Conservation (phyloP, 2,113 vertebrate species). For the Columba livia region DNA sequence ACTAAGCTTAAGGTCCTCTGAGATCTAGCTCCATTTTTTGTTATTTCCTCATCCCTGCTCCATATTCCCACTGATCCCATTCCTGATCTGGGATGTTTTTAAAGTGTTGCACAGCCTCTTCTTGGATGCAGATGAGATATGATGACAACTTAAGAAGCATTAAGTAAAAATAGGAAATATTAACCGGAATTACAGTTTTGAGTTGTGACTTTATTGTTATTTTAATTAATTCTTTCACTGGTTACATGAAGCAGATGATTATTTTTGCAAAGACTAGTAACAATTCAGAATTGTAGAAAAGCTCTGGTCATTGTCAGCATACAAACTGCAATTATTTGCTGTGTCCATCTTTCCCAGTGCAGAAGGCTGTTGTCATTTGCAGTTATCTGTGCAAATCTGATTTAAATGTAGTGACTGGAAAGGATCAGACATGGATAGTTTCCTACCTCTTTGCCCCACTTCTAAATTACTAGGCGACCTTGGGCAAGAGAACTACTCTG, state of each 20-base stretch:
- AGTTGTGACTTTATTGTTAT: neutral
- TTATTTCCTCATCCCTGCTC: neutral
- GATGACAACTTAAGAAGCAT: neutral
- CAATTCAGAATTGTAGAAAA: neutral
- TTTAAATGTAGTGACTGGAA: neutral
- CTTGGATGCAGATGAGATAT: neutral
- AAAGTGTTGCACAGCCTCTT: neutral
- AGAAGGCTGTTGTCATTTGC: neutral
- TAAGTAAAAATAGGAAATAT: neutral
- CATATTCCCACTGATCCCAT: neutral
- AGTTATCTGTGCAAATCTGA: neutral
- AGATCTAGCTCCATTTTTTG: neutral
- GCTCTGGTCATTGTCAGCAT: neutral
- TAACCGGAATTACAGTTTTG: neutral
- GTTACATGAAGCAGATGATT: neutral
- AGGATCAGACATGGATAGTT: neutral
- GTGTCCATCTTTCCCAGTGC: neutral
- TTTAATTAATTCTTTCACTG: neutral
- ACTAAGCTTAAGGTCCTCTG: neutral
- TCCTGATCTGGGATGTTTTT: neutral
- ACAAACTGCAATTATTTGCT: neutral
- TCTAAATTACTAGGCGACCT: constrained; percentile 10
- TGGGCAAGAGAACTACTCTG: constrained; percentile 20
- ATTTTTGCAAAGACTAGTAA: neutral
- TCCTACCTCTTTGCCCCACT: neutral